Conservation (phyloP, 2,113 vertebrate species). For the Gadus macrocephalus region DNA sequence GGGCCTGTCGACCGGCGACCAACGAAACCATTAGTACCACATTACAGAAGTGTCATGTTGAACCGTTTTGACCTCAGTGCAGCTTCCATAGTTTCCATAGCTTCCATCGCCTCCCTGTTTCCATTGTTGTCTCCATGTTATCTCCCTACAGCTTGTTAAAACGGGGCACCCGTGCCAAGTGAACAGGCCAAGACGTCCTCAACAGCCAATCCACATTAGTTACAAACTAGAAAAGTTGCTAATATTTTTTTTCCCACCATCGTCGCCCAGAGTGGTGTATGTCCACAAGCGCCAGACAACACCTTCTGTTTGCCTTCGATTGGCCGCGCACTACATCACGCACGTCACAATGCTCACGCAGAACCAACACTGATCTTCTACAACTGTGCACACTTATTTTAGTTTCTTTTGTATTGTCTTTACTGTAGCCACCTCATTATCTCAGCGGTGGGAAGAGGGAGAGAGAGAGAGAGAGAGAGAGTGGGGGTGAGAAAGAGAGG, state of each 20-base stretch:
- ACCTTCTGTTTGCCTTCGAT: slow-evolving; percentile 73
- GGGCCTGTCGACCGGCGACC: no score
- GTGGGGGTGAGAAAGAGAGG: slow-evolving; percentile 8
- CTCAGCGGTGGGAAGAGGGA: slow-evolving; percentile 26
- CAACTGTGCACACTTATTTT: slow-evolving; percentile 15
- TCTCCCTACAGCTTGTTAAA: not conserved
- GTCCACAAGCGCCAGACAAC: slow-evolving; percentile 72
- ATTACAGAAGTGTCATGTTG: no score
- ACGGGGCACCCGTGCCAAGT: slow-evolving; percentile 15
- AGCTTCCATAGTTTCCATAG: no score
- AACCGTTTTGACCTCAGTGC: no score
- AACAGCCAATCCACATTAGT: slow-evolving; percentile 66
- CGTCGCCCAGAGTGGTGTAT: slow-evolving; percentile 58
- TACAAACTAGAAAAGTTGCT: slow-evolving; percentile 69
- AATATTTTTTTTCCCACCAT: slow-evolving; percentile 68
- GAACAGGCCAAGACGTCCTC: slow-evolving; percentile 35
- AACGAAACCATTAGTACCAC: no score
- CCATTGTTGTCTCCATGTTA: not conserved
- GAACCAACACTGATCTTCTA: slow-evolving; percentile 42
- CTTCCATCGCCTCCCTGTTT: no score
- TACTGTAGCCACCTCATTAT: slow-evolving; percentile 57
- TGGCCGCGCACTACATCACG: slow-evolving; percentile 8
- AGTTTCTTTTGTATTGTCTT: slow-evolving; percentile 18
- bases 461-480: slow-evolving; percentile 11
- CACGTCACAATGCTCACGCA: not conserved